Percentiles rank a stretch among this genome's conserved stretches.
phyloP scores from a whole-genome alignment of 2,888 invertebrate species.

The Myathropa florea region DNA sequence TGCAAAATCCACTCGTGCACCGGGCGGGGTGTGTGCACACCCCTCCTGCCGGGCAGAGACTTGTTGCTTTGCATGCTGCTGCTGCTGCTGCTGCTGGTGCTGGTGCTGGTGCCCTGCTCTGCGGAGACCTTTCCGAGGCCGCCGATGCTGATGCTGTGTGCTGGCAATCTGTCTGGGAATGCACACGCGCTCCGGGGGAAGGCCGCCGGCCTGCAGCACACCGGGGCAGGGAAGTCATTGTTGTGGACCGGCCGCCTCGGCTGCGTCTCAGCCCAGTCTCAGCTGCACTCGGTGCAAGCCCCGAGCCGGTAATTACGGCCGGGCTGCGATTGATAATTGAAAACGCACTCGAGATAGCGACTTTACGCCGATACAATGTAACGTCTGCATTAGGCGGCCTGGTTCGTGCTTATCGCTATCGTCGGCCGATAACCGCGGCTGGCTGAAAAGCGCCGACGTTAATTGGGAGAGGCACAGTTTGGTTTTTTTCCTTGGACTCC shows the following conservation, averaged over 20 bases:
- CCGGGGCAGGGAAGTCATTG: constrained; percentile 31
- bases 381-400: constrained; percentile 1
- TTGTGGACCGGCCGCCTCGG: no score
- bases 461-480: constrained; percentile 42
- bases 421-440: constrained; percentile 42
- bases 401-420: constrained; percentile 53
- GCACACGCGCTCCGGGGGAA: constrained; percentile 24
- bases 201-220: constrained; percentile 11
- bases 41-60: background rate
- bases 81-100: background rate
- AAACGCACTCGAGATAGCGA: constrained; percentile 54
- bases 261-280: constrained; percentile 15
- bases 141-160: background rate
- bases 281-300: background rate
- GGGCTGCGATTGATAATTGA: constrained; percentile 56
- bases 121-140: background rate
- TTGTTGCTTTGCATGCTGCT: constrained; percentile 33
- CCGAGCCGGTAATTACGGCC: constrained; percentile 17
- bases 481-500: background rate
- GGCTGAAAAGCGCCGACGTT: constrained; percentile 34
- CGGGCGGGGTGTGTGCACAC: background rate
- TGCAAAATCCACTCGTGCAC: constrained; percentile 14
- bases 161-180: constrained; percentile 62
- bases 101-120: background rate
- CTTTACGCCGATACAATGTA: constrained; percentile 17